Conservation (phyloP, 2,888 invertebrate genomes). For the Amiota minor region DNA sequence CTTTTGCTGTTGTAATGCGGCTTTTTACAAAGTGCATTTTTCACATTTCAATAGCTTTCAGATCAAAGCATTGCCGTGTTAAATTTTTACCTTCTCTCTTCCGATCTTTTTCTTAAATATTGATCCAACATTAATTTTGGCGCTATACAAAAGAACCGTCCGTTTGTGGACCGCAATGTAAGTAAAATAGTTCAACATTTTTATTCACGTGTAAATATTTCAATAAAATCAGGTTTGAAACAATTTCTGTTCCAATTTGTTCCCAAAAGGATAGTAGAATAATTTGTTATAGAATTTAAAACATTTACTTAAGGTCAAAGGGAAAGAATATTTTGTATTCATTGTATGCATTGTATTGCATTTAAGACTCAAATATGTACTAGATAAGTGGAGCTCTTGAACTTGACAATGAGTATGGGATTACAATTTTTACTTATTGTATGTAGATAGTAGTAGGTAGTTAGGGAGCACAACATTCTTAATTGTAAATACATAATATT, state of each 20-base stretch:
- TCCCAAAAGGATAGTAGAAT: too few relatives aligned
- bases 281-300: too few relatives aligned
- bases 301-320: too few relatives aligned
- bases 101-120: background rate
- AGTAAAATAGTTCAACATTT: conserved; percentile 25
- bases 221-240: conserved; percentile 26
- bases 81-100: background rate
- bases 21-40: conserved; percentile 65
- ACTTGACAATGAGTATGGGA: too few relatives aligned
- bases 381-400: too few relatives aligned
- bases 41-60: conserved; percentile 50
- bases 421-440: too few relatives aligned
- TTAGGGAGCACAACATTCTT: too few relatives aligned
- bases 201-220: conserved; percentile 1
- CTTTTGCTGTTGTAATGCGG: conserved; percentile 56
- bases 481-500: too few relatives aligned
- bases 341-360: too few relatives aligned
- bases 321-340: too few relatives aligned
- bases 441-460: too few relatives aligned
- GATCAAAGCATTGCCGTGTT: conserved; percentile 51
- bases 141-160: conserved; percentile 18
- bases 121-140: conserved; percentile 10
- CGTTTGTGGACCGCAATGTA: conserved; percentile 6
- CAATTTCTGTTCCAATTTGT: conserved; percentile 4
- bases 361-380: too few relatives aligned